Conservation (phyloP, 2,797 vertebrate genomes). For the Bufotes viridis region DNA sequence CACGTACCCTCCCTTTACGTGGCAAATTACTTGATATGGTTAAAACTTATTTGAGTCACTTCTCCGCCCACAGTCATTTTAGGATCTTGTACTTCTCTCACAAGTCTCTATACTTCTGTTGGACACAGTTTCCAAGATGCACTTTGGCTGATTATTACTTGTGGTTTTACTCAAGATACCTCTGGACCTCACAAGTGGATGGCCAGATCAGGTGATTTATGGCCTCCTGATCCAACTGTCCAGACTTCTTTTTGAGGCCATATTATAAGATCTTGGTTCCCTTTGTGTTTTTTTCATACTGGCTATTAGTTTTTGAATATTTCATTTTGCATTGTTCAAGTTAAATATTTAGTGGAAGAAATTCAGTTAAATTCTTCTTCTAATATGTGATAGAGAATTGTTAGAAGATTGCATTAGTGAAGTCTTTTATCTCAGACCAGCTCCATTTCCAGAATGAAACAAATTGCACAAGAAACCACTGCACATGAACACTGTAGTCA, state of each 20-base stretch:
- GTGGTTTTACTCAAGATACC: neutral
- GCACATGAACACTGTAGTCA: too few relatives aligned
- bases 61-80: neutral
- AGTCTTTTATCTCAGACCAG: too few relatives aligned
- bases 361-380: too few relatives aligned
- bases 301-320: neutral
- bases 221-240: too few relatives aligned
- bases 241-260: neutral
- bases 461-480: too few relatives aligned
- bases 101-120: neutral
- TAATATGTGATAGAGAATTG: too few relatives aligned
- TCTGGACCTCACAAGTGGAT: neutral
- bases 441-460: too few relatives aligned
- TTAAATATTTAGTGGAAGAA: neutral
- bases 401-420: too few relatives aligned
- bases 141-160: neutral
- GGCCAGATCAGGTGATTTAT: too few relatives aligned
- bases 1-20: neutral
- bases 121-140: neutral
- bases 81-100: neutral
- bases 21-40: conserved; percentile 12
- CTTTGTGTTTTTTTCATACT: neutral
- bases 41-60: neutral
- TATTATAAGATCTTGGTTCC: neutral
- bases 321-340: neutral